Conservation (phyloP, 2,797 vertebrate species). For the Telmatherina bonti region DNA sequence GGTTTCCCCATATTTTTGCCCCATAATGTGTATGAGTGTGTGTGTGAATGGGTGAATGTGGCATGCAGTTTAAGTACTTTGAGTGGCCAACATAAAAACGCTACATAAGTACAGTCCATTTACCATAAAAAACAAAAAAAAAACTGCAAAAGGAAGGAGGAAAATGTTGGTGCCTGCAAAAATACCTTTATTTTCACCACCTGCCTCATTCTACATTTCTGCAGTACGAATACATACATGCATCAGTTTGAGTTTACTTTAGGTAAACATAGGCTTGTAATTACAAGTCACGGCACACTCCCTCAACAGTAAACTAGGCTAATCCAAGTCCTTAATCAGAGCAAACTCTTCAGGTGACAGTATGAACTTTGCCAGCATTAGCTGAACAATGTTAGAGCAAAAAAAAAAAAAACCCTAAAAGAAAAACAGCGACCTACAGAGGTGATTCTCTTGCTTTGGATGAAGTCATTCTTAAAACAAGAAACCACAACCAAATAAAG, state of each 20-base stretch:
- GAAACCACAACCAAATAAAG: conserved; percentile 64
- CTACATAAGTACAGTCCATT: no score
- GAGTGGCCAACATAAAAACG: no score
- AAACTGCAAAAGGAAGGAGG: not conserved
- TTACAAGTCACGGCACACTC: conserved; percentile 10
- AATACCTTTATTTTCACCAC: not conserved
- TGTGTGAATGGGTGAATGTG: no score
- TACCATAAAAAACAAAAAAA: not conserved
- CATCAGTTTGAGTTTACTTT: conserved; percentile 29
- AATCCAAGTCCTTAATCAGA: conserved; percentile 20
- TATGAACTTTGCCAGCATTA: conserved; percentile 23
- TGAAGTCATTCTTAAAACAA: conserved; percentile 59
- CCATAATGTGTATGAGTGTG: no score
- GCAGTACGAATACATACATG: conserved; percentile 19
- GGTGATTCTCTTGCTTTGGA: conserved; percentile 43
- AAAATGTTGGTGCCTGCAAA: not conserved
- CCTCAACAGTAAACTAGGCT: not conserved
- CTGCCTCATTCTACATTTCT: not conserved
- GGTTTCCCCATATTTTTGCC: no score
- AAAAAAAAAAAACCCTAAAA: conserved; percentile 33
- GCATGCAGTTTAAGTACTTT: no score
- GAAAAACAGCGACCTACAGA: conserved; percentile 38
- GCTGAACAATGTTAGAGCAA: conserved; percentile 29
- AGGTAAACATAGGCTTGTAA: conserved; percentile 49
- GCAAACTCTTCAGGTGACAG: conserved; percentile 48